phyloP scores from a whole-genome alignment of 37 sponge, comb jelly and placozoan genomes.

The Petrosia ficiformis region DNA sequence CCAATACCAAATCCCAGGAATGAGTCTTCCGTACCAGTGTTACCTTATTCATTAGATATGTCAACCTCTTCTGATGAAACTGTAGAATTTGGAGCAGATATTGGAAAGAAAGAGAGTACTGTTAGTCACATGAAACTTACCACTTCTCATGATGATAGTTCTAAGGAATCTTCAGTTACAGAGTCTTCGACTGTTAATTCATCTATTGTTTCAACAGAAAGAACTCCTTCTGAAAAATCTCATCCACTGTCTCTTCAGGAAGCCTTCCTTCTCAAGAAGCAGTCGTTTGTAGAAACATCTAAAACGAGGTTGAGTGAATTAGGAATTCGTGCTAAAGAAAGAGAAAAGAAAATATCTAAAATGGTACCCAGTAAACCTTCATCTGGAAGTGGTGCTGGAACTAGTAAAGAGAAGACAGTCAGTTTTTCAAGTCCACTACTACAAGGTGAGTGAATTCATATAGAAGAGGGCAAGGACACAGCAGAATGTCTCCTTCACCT shows the following conservation, averaged over 20 bases:
- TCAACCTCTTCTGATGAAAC: no score
- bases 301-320: slow-evolving; percentile 25
- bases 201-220: background rate
- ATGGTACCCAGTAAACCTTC: no score
- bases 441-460: background rate
- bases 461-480: no score
- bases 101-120: no score
- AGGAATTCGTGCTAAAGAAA: slow-evolving; percentile 4
- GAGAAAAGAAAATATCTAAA: background rate
- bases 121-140: no score
- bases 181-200: background rate
- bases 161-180: background rate
- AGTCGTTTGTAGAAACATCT: slow-evolving; percentile 40
- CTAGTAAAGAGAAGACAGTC: background rate
- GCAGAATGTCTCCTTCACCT: no score
- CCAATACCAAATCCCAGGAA: no score
- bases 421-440: background rate
- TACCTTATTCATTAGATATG: no score
- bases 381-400: no score
- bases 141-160: no score
- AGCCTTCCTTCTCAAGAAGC: slow-evolving; percentile 45
- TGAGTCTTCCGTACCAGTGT: no score
- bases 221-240: background rate
- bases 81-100: no score
- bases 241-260: slow-evolving; percentile 48